These are phyloP conservation scores for Podargus strigoides DNA, from an alignment of 2,797 vertebrate genomes.

Conservation along the genomic window DNA sequence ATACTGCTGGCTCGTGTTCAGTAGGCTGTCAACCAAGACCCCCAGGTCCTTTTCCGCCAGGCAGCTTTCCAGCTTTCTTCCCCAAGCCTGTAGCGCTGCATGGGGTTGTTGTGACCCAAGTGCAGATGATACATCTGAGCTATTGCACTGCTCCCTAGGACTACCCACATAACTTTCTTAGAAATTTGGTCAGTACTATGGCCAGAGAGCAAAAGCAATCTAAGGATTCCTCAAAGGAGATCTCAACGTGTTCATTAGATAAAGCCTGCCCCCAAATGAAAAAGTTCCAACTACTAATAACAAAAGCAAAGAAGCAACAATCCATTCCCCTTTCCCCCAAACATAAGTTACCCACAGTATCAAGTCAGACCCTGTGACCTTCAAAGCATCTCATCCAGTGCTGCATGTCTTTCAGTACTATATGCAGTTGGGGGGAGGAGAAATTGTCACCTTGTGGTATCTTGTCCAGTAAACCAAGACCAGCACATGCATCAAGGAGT, in stretches of 20 bases:
- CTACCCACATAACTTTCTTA: not conserved
- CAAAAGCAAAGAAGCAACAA: not conserved
- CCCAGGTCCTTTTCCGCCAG: fast-evolving
- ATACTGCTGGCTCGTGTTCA: not conserved
- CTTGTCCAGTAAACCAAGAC: conserved; percentile 81
- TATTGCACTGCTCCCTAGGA: not conserved
- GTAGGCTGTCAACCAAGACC: fast-evolving
- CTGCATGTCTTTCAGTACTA: not conserved
- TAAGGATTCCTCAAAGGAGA: not conserved
- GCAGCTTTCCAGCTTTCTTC: not conserved
- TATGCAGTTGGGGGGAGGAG: not conserved
- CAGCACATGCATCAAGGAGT: conserved; percentile 84
- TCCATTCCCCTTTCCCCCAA: not conserved
- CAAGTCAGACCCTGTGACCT: not conserved
- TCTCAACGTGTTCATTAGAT: not conserved
- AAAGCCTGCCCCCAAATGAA: not conserved
- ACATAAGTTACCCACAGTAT: not conserved
- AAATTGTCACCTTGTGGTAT: conserved; percentile 48
- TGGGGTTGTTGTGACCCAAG: not conserved
- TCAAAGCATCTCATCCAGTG: not conserved
- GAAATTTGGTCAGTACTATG: not conserved
- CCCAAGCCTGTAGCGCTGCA: not conserved
- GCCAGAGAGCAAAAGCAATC: not conserved
- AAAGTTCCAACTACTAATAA: not conserved
- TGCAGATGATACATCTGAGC: not conserved